Base-by-base conservation (phyloP, 2,888 invertebrate species). In the Harpalus rubripes region DNA sequence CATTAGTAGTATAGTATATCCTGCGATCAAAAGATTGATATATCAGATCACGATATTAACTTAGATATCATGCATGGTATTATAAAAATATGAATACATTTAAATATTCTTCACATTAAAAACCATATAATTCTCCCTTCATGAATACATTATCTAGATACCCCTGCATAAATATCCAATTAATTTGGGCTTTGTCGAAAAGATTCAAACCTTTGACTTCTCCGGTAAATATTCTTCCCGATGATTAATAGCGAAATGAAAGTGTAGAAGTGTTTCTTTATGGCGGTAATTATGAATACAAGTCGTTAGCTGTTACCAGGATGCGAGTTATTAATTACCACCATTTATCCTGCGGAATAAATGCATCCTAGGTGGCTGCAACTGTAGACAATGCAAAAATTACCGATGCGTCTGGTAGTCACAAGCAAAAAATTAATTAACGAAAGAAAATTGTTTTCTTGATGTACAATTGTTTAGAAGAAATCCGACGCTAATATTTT, bases 181-280 rank as follows among this genome's bases (percentile, higher is more conserved):
- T 39, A 68, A 68, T 68, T 39, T 68, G 5, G 10, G 10, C 32
- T 32, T n/a, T 15, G 68, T 74, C 52, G 41, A 74, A 74, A 44
- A 16, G 41, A 39, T 41, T 16, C 39, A 5, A 39, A 72, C 68
- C n/a, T 39, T 26, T n/a, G 26, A 26, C 15, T 72, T 41, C 68
- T 15, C 10, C 44, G 8, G 72, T 74, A 44, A 74, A 74, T 74
- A 74, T 41, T 44, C 10, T 16, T 15, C 44, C 18, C 18, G 22
- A 58, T 78, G 78, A 78, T 78, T 58, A 58, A 78, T 78, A 26
- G 56, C 78, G 22, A 68, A 85, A 85, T 80, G 85, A 85, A 85
- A 85, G 85, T 85, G 85, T 80, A 85, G 84, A 84, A 84, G 68
- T 84, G 79, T 84, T 79, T 79, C 78, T 84, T 84, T 84, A 84